Percentiles rank a stretch among this genome's conserved stretches.
These are phyloP conservation scores for Brachynemurus nebulosus DNA, from an alignment of 2,888 invertebrate species.

Conservation along the genomic window DNA sequence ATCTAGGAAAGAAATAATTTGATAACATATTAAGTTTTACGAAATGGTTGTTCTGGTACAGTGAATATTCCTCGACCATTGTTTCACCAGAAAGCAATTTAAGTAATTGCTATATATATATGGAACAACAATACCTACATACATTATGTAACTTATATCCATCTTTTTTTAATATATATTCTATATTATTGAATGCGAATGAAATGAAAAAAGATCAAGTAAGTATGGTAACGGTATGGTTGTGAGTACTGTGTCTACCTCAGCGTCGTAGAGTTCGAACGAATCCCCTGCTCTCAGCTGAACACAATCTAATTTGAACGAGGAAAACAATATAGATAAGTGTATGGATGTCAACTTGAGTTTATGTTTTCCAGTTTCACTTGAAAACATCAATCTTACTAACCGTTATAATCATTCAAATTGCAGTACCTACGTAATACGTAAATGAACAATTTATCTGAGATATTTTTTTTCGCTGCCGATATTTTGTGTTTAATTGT, in stretches of 20 bases:
- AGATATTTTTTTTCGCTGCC: not conserved
- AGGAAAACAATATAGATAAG: constrained; percentile 39
- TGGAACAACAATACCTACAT: not conserved
- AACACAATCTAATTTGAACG: constrained; percentile 32
- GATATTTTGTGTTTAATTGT: not conserved
- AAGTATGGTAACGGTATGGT: constrained; percentile 19
- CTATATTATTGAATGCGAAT: not conserved
- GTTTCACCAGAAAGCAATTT: constrained; percentile 23
- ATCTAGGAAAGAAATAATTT: not conserved
- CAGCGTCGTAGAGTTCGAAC: too few relatives aligned
- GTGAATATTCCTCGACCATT: constrained; percentile 1
- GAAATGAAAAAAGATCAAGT: constrained; percentile 11
- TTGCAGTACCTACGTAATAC: too few relatives aligned
- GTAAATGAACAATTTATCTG: not conserved
- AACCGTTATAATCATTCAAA: constrained; percentile 2
- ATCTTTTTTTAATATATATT: not conserved
- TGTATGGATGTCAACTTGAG: constrained; percentile 22
- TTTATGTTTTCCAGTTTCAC: constrained; percentile 14
- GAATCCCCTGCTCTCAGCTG: constrained; percentile 15
- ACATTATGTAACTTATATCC: not conserved
- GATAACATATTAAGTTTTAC: not conserved
- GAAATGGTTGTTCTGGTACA: constrained; percentile 9
- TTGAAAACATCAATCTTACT: not conserved
- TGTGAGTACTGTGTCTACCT: too few relatives aligned
- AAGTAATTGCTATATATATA: constrained; percentile 22